Percentiles rank a stretch among this genome's conserved stretches.
These are phyloP conservation scores for Butorides virescens DNA, from an alignment of 2,113 vertebrate species.

Conservation along the genomic window DNA sequence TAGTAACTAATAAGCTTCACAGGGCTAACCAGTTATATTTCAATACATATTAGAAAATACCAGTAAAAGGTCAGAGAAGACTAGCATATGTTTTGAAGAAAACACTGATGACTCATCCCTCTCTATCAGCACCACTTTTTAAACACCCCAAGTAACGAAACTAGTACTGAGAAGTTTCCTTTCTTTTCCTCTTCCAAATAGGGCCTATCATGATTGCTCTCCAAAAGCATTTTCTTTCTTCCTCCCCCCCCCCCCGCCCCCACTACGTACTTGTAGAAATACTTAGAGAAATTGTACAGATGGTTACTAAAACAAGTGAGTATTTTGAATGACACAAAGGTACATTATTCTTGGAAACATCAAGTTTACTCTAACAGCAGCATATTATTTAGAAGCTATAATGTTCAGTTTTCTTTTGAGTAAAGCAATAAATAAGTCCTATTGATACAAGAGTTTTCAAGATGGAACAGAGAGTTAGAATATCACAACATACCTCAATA, in stretches of 20 bases:
- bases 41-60: not conserved
- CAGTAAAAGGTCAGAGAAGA: not conserved
- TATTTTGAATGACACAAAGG: not conserved
- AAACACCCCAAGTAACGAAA: not conserved
- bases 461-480: not conserved
- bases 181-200: not conserved
- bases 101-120: not conserved
- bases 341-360: not conserved
- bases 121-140: not conserved
- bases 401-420: not conserved
- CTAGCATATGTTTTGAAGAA: not conserved
- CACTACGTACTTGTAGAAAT: not conserved
- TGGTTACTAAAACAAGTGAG: not conserved
- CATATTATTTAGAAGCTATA: not conserved
- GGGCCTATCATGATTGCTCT: not conserved
- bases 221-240: not conserved
- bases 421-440: not conserved
- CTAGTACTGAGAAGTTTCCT: not conserved
- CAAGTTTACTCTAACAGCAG: not conserved
- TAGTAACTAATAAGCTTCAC: not conserved
- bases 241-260: too few relatives aligned
- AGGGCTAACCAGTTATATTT: not conserved
- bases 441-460: not conserved
- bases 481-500: conserved; percentile 81
- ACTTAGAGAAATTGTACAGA: not conserved